Percentiles rank a stretch among this genome's conserved stretches.
Evolutionary conservation across 92 coral and sea anemone species (phyloP).

Genomic region (Pocillopora grandis): DNA sequence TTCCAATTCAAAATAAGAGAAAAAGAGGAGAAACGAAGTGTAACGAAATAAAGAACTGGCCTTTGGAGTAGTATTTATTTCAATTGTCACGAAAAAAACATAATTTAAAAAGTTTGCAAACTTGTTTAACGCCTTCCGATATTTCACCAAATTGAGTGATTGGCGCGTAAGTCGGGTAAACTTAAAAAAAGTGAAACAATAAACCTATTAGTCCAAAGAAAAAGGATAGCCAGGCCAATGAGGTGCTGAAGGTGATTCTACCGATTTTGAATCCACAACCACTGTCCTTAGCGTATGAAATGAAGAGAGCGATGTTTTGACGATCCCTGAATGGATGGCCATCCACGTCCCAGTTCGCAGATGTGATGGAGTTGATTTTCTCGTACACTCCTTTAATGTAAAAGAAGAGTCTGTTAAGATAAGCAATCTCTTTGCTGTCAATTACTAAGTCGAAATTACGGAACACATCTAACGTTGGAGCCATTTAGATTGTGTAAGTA

Average conservation of each 20-base stretch:
- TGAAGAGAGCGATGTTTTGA: slow-evolving; percentile 47
- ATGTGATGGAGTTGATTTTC: slow-evolving; percentile 57
- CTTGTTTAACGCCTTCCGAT: no score
- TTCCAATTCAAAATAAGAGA: no score
- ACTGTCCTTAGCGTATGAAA: slow-evolving; percentile 64
- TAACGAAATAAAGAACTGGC: no score
- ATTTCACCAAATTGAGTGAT: no score
- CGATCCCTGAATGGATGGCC: slow-evolving; percentile 72
- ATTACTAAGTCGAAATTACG: no score
- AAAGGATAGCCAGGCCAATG: slow-evolving; percentile 80
- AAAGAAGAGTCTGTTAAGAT: background rate
- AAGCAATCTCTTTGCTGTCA: no score
- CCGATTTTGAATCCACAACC: slow-evolving; percentile 77
- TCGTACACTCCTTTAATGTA: slow-evolving; percentile 48
- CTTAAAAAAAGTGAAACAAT: slow-evolving; percentile 30
- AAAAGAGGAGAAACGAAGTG: no score
- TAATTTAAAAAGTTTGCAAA: no score
- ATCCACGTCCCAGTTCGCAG: slow-evolving; percentile 39
- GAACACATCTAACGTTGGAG: no score
- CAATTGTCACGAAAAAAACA: no score
- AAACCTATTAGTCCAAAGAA: slow-evolving; percentile 68
- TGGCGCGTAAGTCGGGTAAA: slow-evolving; percentile 31
- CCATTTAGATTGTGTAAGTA: no score
- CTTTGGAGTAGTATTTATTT: no score
- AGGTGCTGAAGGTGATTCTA: slow-evolving; percentile 65